These are phyloP conservation scores for Rattus rattus DNA, from an alignment of 2,113 vertebrate species.

Conservation along the genomic window DNA sequence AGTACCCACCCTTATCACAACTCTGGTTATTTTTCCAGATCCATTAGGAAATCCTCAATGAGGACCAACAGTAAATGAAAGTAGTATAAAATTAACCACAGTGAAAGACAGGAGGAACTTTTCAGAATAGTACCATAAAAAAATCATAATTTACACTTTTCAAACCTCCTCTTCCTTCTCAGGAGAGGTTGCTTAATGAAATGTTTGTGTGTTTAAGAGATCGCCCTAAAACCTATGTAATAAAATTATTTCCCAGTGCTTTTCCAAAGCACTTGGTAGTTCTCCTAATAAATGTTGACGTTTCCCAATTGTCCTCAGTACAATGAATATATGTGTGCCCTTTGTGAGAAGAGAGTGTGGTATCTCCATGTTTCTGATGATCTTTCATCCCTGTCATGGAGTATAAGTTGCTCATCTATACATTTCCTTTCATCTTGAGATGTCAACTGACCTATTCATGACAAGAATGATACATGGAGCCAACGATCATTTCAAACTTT, in stretches of 20 bases:
- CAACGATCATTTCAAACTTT: background rate
- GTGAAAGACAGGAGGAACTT: background rate
- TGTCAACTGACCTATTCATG: background rate
- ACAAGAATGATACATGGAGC: background rate
- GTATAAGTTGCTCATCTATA: background rate
- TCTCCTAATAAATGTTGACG: background rate
- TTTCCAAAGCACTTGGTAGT: background rate
- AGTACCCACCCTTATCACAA: background rate
- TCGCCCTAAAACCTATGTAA: background rate
- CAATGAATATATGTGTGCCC: background rate
- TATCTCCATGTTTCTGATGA: background rate
- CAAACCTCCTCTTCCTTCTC: background rate
- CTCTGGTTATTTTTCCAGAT: background rate
- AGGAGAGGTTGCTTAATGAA: background rate
- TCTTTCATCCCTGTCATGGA: background rate
- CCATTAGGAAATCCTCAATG: background rate
- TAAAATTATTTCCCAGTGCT: background rate
- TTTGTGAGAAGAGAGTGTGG: background rate
- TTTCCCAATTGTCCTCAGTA: background rate
- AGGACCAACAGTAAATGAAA: background rate
- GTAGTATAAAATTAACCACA: background rate
- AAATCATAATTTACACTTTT: background rate
- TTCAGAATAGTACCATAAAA: background rate
- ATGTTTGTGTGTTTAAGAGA: background rate
- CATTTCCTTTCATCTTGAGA: background rate